Evolutionary conservation across 2,888 invertebrate species (phyloP).

Genomic region (Trachelus stipa): DNA sequence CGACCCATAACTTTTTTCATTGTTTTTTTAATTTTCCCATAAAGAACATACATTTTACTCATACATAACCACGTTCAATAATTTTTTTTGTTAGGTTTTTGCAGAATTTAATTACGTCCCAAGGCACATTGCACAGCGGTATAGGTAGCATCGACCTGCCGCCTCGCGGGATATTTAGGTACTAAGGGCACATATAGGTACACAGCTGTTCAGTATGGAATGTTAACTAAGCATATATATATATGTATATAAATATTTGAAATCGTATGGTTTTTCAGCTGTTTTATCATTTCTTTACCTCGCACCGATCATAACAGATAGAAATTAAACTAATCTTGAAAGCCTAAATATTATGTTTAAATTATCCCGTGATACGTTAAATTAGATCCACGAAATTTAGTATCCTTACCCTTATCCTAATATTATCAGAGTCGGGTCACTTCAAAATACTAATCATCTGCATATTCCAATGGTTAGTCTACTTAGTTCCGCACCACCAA

Average conservation of each 20-base stretch:
- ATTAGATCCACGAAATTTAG: background rate
- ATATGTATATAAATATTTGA: background rate
- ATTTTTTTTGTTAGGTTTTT: background rate
- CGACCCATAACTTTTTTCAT: conserved; percentile 76
- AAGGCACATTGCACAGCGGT: background rate
- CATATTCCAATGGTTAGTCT: background rate
- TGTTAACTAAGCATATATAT: background rate
- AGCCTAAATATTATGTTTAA: background rate
- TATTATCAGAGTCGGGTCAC: background rate
- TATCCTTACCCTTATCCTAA: background rate
- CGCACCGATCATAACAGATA: background rate
- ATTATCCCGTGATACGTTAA: background rate
- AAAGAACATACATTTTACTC: background rate
- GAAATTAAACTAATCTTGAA: background rate
- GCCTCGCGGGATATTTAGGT: background rate
- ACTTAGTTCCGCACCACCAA: background rate
- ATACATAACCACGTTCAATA: background rate
- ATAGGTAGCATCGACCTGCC: background rate
- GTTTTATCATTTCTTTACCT: background rate
- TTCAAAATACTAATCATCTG: background rate
- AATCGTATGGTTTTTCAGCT: background rate
- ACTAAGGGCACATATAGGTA: background rate
- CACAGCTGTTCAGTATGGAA: background rate
- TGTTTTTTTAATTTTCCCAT: conserved; percentile 53
- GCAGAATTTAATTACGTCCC: background rate